Conservation (phyloP, 2,888 invertebrate species). For the Lasioglossum calceatum region DNA sequence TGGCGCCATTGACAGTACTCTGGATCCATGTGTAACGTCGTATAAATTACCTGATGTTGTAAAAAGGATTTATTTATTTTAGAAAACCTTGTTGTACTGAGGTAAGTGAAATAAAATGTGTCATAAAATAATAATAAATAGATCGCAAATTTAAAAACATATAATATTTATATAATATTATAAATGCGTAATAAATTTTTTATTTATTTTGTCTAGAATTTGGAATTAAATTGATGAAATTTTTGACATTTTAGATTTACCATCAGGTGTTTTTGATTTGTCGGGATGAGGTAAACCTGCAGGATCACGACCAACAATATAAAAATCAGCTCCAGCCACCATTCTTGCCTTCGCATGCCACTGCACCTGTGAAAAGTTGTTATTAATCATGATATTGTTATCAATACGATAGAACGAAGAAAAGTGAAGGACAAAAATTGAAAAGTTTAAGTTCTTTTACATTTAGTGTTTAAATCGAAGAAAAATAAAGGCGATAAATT, state of each 20-base stretch:
- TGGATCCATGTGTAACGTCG: slow-evolving; percentile 95
- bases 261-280: slow-evolving; percentile 86
- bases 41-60: slow-evolving; percentile 89
- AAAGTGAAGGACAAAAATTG: neutral
- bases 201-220: neutral
- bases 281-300: slow-evolving; percentile 98
- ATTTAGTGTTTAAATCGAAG: neutral
- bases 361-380: slow-evolving; percentile 87
- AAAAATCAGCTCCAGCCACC: slow-evolving; percentile 98
- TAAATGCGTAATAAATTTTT: too few species aligned
- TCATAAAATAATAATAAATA: neutral
- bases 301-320: slow-evolving; percentile 98
- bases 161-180: too few species aligned
- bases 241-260: slow-evolving; percentile 77
- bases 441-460: neutral
- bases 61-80: neutral
- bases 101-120: neutral
- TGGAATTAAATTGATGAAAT: neutral
- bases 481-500: neutral
- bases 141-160: neutral
- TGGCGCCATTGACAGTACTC: slow-evolving; percentile 96
- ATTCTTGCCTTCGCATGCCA: slow-evolving; percentile 97
- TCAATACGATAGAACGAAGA: neutral
- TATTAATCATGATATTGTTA: too few species aligned
- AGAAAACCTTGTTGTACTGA: neutral